Percentiles rank a stretch among this genome's conserved stretches.
phyloP scores from a whole-genome alignment of 1,140 invertebrate species.

The Manduca sexta region DNA sequence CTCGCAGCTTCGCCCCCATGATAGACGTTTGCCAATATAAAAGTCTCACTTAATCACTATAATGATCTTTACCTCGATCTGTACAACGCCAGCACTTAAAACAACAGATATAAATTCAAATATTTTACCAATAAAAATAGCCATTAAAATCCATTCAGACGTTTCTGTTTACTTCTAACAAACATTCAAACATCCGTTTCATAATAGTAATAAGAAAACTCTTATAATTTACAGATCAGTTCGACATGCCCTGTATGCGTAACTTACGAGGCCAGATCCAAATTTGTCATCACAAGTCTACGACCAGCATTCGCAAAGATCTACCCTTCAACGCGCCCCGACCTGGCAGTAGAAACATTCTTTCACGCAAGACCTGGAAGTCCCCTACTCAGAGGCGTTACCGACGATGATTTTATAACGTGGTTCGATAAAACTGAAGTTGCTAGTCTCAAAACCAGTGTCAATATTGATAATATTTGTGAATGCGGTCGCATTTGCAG shows the following conservation, averaged over 20 bases:
- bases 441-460: conserved; percentile 52
- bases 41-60: no score
- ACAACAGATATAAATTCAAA: no score
- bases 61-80: no score
- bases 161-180: no score
- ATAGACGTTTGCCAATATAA: no score
- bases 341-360: conserved; percentile 76
- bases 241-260: conserved; percentile 75
- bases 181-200: no score
- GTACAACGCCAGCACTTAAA: no score
- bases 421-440: conserved; percentile 76
- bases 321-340: conserved; percentile 74
- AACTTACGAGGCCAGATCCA: conserved; percentile 73
- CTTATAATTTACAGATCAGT: conserved; percentile 61
- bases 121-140: no score
- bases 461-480: conserved; percentile 65
- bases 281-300: conserved; percentile 74
- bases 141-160: no score
- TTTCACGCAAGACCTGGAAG: conserved; percentile 75
- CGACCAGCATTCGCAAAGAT: conserved; percentile 76
- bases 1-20: no score
- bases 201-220: no score
- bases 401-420: conserved; percentile 77
- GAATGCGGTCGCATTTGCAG: conserved; percentile 70
- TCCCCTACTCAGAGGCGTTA: conserved; percentile 73